Evolutionary conservation across 2,113 vertebrate genomes (phyloP), one percentile per base, ranked within the genome.

Genomic region (Poeciliopsis prolifica): DNA sequence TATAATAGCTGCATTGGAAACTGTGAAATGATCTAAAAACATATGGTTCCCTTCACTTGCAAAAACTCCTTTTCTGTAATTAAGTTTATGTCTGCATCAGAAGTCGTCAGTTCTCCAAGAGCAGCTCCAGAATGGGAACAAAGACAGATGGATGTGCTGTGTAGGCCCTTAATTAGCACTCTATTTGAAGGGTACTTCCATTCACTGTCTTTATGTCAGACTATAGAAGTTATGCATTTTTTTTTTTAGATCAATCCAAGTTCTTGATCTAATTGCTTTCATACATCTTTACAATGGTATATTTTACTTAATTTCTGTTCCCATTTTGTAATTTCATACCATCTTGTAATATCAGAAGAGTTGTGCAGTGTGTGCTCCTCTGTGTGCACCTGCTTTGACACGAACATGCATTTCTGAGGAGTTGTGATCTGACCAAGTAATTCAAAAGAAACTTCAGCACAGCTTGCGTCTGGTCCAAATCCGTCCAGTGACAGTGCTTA

Each of bases 401-500:
- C 78, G 83, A 81, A 70, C 69, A 74, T 44, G 31, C 37, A 81
- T 88, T 91, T 86, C 51, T 82, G 67, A 83, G 44, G 60, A 60
- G 65, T 77, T 81, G 33, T 51, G 26, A 76, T 87, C 85, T 76
- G 68, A 90, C 74, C 77, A 76, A 63, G 64, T 40, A 76, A 48
- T 71, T 31, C 30, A 28, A 35, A 68, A 2, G 35, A 69, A 70
- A 76, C 68, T 80, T 79, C 44, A 85, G 82, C 28, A 75, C 54
- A 67, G 71, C 78, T 73, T 37, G 65, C 68, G 75, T 81, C 68
- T 37, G 30, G 42, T 63, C 66, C 26, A 85, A 86, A 92, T 87
- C 86, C 79, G 82, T 81, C 68, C 68, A 74, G 74, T 82, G 83
- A 85, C 80, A 75, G 69, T 62, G 42, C 70, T 68, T 90, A 90